These are phyloP conservation scores for Graptemys geographica DNA, from an alignment of 2,797 vertebrate species.

Conservation along the genomic window DNA sequence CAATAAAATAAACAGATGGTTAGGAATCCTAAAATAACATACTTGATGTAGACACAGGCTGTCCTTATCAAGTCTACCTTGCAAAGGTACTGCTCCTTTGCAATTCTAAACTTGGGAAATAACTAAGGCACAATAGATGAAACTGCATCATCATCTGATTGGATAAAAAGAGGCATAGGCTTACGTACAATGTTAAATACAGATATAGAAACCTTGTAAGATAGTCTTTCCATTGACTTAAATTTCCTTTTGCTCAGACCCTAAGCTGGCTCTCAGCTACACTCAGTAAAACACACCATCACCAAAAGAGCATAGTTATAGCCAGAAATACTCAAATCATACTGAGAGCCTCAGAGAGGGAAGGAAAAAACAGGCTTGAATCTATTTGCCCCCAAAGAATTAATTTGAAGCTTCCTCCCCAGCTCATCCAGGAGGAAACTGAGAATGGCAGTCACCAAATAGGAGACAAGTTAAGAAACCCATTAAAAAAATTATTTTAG, in stretches of 20 bases:
- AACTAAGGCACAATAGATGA: not conserved
- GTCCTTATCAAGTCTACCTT: not conserved
- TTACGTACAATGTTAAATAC: not conserved
- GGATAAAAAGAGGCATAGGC: too few relatives aligned
- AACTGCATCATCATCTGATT: not conserved
- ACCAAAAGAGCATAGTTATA: not conserved
- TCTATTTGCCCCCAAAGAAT: not conserved
- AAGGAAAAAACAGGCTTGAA: not conserved
- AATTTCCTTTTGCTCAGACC: not conserved
- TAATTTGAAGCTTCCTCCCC: not conserved
- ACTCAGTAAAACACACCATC: not conserved
- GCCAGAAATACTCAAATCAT: not conserved
- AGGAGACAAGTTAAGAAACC: conserved; percentile 4
- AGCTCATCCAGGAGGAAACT: not conserved
- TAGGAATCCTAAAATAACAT: not conserved
- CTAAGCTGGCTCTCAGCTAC: not conserved
- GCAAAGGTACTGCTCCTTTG: not conserved
- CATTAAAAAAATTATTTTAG: not conserved
- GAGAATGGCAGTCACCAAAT: not conserved
- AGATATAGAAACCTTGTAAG: not conserved
- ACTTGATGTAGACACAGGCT: not conserved
- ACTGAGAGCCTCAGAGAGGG: not conserved
- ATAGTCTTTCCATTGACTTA: not conserved
- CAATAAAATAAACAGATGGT: not conserved
- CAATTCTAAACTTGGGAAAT: not conserved